Percentiles rank a stretch among this genome's conserved stretches.
These are phyloP conservation scores for Melieria omissa DNA, from an alignment of 2,888 invertebrate species.

Conservation along the genomic window DNA sequence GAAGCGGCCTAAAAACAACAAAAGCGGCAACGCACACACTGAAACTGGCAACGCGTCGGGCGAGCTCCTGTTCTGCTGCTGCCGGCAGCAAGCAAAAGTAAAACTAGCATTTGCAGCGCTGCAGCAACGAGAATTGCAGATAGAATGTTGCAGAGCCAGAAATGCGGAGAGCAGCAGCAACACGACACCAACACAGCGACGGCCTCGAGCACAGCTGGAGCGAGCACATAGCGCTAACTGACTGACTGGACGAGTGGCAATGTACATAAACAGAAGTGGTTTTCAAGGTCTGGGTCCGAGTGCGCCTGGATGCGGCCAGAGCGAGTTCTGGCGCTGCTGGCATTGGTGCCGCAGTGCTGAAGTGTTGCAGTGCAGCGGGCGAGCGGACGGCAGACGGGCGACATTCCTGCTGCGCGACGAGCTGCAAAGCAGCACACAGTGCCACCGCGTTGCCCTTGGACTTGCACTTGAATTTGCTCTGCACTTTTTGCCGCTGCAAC, in stretches of 20 bases:
- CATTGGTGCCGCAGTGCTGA: conserved; percentile 10
- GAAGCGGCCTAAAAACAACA: conserved; percentile 55
- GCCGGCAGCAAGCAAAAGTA: conserved; percentile 18
- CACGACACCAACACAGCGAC: neutral
- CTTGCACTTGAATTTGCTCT: conserved; percentile 59
- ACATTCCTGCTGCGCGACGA: conserved; percentile 33
- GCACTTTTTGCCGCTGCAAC: neutral
- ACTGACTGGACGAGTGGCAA: conserved; percentile 3
- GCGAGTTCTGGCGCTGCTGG: conserved; percentile 9
- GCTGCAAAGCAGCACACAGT: conserved; percentile 38
- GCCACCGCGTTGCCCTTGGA: conserved; percentile 60
- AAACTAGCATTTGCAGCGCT: conserved; percentile 13
- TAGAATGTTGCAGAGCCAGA: conserved; percentile 4
- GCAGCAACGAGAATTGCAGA: neutral
- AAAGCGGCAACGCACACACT: neutral
- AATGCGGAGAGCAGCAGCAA: neutral
- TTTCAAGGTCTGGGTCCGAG: conserved; percentile 60
- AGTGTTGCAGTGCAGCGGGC: neutral
- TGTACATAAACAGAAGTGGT: conserved; percentile 49
- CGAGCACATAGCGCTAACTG: neutral
- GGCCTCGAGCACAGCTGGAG: neutral
- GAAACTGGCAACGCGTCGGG: neutral
- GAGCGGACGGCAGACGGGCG: conserved; percentile 27
- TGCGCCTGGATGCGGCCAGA: conserved; percentile 20
- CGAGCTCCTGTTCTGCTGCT: neutral